These are phyloP conservation scores for Galaxea fascicularis DNA, from an alignment of 92 coral and sea anemone species.

Conservation along the genomic window DNA sequence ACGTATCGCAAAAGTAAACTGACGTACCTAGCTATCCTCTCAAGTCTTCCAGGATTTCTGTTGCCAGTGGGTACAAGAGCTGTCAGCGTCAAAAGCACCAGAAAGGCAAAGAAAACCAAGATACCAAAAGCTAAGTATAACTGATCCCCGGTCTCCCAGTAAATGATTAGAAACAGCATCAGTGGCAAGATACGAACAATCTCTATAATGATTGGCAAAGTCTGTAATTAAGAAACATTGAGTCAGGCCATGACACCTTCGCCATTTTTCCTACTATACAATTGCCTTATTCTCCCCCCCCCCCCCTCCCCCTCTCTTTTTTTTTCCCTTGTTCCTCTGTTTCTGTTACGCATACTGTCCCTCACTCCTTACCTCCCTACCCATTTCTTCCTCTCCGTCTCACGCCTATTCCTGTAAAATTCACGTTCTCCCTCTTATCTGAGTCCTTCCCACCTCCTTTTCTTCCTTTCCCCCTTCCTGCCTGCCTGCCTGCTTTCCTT, in stretches of 20 bases:
- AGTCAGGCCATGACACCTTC: background rate
- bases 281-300: background rate
- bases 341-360: background rate
- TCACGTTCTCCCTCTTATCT: no score
- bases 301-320: background rate
- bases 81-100: constrained; percentile 43
- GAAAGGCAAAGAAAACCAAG: constrained; percentile 21
- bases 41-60: constrained; percentile 58
- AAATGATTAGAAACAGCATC: constrained; percentile 48
- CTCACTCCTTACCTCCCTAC: background rate
- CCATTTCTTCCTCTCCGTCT: background rate
- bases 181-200: constrained; percentile 45
- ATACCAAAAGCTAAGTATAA: constrained; percentile 32
- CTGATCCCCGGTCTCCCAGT: constrained; percentile 21
- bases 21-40: constrained; percentile 67
- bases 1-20: background rate
- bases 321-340: background rate
- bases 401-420: background rate
- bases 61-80: constrained; percentile 72
- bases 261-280: background rate
- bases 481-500: background rate
- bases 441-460: background rate
- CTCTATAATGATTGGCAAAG: constrained; percentile 49
- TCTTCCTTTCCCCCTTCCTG: background rate
- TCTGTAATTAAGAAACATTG: constrained; percentile 13